Evolutionary conservation across 1,140 invertebrate genomes (phyloP).

Genomic region (Drosophila littoralis): DNA sequence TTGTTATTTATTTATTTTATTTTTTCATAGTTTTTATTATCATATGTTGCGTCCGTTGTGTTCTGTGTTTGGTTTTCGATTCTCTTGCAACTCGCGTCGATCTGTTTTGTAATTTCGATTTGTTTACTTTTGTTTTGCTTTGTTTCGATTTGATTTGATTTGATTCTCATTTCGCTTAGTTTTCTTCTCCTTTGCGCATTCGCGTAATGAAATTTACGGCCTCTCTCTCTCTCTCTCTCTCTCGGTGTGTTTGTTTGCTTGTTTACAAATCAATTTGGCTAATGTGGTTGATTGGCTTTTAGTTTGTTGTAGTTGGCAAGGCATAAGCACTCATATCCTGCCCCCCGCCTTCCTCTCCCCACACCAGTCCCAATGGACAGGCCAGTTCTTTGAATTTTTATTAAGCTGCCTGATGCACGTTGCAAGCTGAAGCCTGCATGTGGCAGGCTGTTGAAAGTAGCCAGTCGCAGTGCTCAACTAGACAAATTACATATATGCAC

Average conservation of each 20-base stretch:
- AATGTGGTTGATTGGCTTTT: constrained; percentile 64
- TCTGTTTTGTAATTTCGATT: constrained; percentile 33
- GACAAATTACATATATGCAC: too few species aligned
- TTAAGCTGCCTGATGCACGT: background rate
- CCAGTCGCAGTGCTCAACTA: too few species aligned
- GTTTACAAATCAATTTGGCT: constrained; percentile 79
- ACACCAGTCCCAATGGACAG: too few species aligned
- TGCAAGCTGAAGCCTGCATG: background rate
- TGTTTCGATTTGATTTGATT: constrained; percentile 30
- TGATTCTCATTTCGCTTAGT: constrained; percentile 23
- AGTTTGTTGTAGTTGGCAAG: constrained; percentile 33
- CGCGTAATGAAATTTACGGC: constrained; percentile 61
- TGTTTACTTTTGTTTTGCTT: constrained; percentile 31
- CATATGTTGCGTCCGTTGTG: background rate
- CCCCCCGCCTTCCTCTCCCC: background rate
- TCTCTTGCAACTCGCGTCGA: constrained; percentile 4
- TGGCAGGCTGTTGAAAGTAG: too few species aligned
- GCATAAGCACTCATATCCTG: constrained; percentile 15
- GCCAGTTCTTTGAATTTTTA: background rate
- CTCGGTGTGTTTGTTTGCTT: constrained; percentile 18
- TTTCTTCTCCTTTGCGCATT: constrained; percentile 1
- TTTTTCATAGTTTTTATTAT: constrained; percentile 15
- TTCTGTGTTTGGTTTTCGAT: constrained; percentile 17
- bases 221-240: background rate
- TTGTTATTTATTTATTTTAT: constrained; percentile 14